Evolutionary conservation across 2,113 vertebrate species (phyloP).

Genomic region (Regulus satrapa): DNA sequence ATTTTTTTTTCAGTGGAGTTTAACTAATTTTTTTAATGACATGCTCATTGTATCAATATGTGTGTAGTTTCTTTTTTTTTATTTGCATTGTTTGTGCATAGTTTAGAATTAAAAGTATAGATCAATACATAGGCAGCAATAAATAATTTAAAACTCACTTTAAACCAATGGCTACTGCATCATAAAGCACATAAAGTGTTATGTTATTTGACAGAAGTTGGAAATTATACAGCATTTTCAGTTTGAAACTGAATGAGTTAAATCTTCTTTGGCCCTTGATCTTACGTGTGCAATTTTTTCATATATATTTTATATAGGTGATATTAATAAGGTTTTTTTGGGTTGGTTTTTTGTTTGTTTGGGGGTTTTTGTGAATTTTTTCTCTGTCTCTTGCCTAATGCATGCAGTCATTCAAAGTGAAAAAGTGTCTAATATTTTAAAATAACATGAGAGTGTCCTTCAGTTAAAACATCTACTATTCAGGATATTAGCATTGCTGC

Average conservation of each 20-base stretch:
- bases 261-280: background rate
- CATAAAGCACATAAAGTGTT: background rate
- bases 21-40: background rate
- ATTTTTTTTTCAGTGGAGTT: background rate
- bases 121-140: background rate
- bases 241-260: background rate
- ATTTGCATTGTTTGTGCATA: background rate
- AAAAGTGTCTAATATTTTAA: background rate
- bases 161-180: background rate
- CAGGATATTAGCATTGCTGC: background rate
- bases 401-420: background rate
- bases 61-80: background rate
- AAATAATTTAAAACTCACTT: background rate
- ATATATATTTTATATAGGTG: background rate
- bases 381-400: background rate
- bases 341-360: no score
- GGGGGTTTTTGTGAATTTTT: background rate
- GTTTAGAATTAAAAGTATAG: background rate
- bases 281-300: background rate
- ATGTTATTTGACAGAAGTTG: background rate
- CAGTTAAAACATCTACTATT: background rate
- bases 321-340: no score
- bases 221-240: background rate
- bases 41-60: background rate
- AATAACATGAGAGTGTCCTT: background rate